A percentile compares a stretch with the other conserved stretches of the same genome.
Conservation (phyloP, 2,888 invertebrate genomes). For the Hemaris fuciformis region DNA sequence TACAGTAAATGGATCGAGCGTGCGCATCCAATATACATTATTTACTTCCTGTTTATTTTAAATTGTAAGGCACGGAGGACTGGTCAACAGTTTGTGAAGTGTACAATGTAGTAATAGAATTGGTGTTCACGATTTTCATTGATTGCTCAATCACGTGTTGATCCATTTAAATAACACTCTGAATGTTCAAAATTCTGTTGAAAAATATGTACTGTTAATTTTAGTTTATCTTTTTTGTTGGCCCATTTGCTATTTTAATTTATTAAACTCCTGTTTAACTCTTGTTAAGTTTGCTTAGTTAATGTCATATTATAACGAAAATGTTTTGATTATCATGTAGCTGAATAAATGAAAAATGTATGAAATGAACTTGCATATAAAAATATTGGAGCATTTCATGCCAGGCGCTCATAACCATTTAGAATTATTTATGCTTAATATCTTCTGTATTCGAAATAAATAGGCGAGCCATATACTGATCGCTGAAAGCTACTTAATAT, state of each 20-base stretch:
- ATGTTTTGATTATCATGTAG: too few species aligned
- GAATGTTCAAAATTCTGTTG: background rate
- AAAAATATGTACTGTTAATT: too few species aligned
- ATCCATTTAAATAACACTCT: background rate
- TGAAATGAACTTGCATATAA: background rate
- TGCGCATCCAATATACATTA: background rate
- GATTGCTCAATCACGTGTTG: background rate
- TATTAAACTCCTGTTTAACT: too few species aligned
- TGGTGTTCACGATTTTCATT: background rate
- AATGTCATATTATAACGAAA: too few species aligned
- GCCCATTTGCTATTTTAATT: too few species aligned
- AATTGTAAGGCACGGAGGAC: background rate
- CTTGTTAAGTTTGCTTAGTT: too few species aligned
- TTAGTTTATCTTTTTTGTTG: background rate
- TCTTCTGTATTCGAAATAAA: background rate
- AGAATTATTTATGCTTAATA: background rate
- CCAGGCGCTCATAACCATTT: background rate
- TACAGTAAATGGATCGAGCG: background rate
- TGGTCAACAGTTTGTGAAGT: background rate
- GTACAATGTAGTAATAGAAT: background rate
- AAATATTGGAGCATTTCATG: background rate
- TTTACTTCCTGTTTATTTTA: background rate
- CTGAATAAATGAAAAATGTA: background rate
- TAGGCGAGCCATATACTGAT: background rate
- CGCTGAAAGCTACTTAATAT: conserved; percentile 23